A percentile compares a stretch with the other conserved stretches of the same genome.
Evolutionary conservation across 2,888 invertebrate species (phyloP).

Genomic region (Drosophila cracens): DNA sequence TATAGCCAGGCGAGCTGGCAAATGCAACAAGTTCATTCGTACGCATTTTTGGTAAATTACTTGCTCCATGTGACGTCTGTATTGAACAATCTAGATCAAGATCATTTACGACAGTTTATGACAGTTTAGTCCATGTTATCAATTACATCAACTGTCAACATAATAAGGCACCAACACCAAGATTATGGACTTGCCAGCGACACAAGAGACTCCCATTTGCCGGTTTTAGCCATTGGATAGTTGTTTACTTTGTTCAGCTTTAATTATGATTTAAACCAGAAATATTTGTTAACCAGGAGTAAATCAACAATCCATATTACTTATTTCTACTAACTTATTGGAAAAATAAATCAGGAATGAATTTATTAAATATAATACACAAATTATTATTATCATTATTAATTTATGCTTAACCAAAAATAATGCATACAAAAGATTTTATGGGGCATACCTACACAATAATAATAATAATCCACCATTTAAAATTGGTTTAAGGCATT

Average conservation of each 20-base stretch:
- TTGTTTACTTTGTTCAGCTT: constrained; percentile 3
- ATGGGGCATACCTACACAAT: not conserved
- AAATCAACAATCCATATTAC: not conserved
- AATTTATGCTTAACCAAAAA: not conserved
- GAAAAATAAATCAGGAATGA: not conserved
- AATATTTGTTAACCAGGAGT: not conserved
- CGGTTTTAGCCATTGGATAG: constrained; percentile 8
- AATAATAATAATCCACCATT: not conserved
- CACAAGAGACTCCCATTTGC: constrained; percentile 24
- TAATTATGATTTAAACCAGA: constrained; percentile 12
- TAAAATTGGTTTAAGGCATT: constrained; percentile 3
- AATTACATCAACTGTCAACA: constrained; percentile 68
- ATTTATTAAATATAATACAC: not conserved
- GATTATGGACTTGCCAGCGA: constrained; percentile 23
- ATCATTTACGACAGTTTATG: constrained; percentile 74
- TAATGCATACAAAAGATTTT: not conserved
- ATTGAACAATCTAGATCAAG: constrained; percentile 80
- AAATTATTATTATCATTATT: not conserved
- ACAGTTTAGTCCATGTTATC: constrained; percentile 70
- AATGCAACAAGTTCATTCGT: constrained; percentile 75
- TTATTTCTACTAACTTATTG: not conserved
- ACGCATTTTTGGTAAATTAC: constrained; percentile 76
- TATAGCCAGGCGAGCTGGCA: constrained; percentile 33
- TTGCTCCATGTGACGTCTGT: constrained; percentile 75
- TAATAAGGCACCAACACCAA: constrained; percentile 38